A percentile compares a stretch with the other conserved stretches of the same genome.
These are phyloP conservation scores for Lissonota sp. DNA, from an alignment of 2,888 invertebrate species.

Conservation along the genomic window DNA sequence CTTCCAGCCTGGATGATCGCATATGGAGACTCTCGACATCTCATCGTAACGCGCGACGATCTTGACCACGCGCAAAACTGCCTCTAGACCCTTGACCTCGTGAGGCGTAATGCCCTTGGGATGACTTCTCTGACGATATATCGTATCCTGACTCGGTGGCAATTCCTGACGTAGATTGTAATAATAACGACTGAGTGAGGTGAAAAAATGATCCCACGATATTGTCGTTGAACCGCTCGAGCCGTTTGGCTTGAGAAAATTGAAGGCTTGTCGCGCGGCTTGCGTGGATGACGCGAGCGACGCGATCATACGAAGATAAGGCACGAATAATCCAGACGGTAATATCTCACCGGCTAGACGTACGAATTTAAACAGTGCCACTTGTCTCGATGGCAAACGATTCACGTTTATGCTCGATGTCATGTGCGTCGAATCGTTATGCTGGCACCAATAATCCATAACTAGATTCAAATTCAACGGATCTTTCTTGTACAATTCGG, in stretches of 20 bases:
- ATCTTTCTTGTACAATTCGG: slow-evolving; percentile 91
- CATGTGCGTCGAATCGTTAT: slow-evolving; percentile 82
- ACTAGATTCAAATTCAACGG: slow-evolving; percentile 89
- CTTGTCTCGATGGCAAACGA: slow-evolving; percentile 87
- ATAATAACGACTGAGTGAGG: slow-evolving; percentile 90
- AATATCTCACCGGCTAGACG: slow-evolving; percentile 94
- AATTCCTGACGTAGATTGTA: slow-evolving; percentile 89
- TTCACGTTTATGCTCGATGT: slow-evolving; percentile 78
- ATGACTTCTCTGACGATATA: slow-evolving; percentile 86
- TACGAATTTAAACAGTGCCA: slow-evolving; percentile 95
- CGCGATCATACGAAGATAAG: slow-evolving; percentile 94
- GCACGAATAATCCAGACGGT: slow-evolving; percentile 92
- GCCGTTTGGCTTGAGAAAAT: slow-evolving; percentile 89
- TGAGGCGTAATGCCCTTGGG: slow-evolving; percentile 90
- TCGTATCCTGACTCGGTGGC: slow-evolving; percentile 87
- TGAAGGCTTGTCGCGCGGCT: slow-evolving; percentile 92
- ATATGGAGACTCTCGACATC: slow-evolving; percentile 91
- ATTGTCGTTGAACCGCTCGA: slow-evolving; percentile 85
- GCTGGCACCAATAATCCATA: slow-evolving; percentile 93
- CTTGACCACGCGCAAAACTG: slow-evolving; percentile 91
- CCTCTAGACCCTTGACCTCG: slow-evolving; percentile 93
- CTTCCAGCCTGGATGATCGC: slow-evolving; percentile 95
- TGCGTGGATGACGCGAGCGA: slow-evolving; percentile 91
- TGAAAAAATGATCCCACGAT: slow-evolving; percentile 94
- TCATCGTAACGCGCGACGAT: slow-evolving; percentile 92